phyloP scores from a whole-genome alignment of 2,888 invertebrate genomes.

The Hirtodrosophila trivittata region DNA sequence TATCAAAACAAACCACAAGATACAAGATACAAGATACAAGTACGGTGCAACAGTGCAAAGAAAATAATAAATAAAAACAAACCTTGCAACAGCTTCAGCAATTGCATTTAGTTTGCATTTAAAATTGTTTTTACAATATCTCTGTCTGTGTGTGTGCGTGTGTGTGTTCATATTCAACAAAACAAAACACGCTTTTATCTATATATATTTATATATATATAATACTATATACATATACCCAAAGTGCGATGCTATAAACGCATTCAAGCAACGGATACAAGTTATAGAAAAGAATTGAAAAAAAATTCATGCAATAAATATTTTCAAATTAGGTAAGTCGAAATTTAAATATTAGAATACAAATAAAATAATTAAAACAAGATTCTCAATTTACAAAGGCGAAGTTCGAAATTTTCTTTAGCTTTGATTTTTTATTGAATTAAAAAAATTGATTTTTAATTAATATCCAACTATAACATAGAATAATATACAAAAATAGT shows the following conservation, averaged over 20 bases:
- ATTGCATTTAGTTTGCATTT: constrained; percentile 58
- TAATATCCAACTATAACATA: no score
- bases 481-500: no score
- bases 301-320: constrained; percentile 34
- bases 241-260: constrained; percentile 37
- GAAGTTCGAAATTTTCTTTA: no score
- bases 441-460: no score
- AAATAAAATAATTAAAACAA: no score
- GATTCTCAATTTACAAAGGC: no score
- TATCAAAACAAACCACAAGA: constrained; percentile 50
- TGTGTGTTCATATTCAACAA: constrained; percentile 1
- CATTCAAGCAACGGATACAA: constrained; percentile 46
- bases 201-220: constrained; percentile 10
- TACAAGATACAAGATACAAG: constrained; percentile 15
- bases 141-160: constrained; percentile 10
- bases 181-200: constrained; percentile 25
- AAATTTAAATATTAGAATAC: no score
- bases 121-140: constrained; percentile 22
- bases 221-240: constrained; percentile 24
- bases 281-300: constrained; percentile 13
- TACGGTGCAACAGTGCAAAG: constrained; percentile 28
- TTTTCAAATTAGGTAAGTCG: constrained; percentile 44
- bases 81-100: constrained; percentile 32
- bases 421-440: no score
- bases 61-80: constrained; percentile 12